Evolutionary conservation across 2,797 vertebrate species (phyloP), one percentile per base, ranked within the genome.

Genomic region (Gambusia yucatana): DNA sequence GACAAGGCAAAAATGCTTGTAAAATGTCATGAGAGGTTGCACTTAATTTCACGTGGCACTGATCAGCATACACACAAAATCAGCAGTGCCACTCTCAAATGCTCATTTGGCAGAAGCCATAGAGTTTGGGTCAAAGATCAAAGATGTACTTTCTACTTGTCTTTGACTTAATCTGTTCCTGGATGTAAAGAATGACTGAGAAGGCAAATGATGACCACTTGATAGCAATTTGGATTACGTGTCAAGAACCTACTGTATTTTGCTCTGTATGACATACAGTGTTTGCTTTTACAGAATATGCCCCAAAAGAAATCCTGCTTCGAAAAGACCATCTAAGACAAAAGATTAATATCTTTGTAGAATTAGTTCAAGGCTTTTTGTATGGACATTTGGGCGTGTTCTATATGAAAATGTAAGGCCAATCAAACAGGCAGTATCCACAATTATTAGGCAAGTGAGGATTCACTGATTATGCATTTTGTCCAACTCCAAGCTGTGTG

Each of bases 111-210:
- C 86, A 78, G 78, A 52, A 44, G 78, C 71, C 1, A 78, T 83
- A 69, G 82, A 77, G 84, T 86, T 80, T 86, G 82, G 86, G 91
- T 85, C 86, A 90, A 85, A 92, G 90, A 94, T 94, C 89, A 92
- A 89, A 90, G 84, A 83, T 73, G 75, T 86, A 81, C 86, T 87
- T 89, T 87, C 89, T 89, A 87, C 76, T 89, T 86, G 89, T 92
- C 88, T 92, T 91, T 91, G 88, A 87, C 86, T 83, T 50, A 86
- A 90, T 85, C 84, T 90, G 84, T 87, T 85, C 89, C 84, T 82
- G 83, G 85, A 86, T 89, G 83, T 86, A 76, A 79, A 75, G 78
- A 84, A 65, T 72, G 73, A 41, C 77, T 81, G 73, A 85, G 86
- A 77, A 92, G 87, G 88, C 88, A 89, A 81, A 77, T 78, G 80